Evolutionary conservation across 2,797 vertebrate species (phyloP).

Genomic region (Chanos chanos): DNA sequence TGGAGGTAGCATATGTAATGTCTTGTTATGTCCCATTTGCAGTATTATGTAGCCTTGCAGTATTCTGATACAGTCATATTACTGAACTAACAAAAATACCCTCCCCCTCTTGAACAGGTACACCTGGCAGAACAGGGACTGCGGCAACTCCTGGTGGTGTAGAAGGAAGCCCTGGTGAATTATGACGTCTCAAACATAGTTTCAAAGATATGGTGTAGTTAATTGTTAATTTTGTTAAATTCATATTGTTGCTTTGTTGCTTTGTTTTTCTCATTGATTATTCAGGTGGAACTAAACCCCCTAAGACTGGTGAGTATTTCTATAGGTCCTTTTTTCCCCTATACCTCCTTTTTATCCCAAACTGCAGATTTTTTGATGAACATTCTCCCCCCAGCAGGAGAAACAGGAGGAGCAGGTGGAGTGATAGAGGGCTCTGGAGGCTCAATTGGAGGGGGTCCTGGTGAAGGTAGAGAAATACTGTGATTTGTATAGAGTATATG

Average conservation of each 20-base stretch:
- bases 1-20: slow-evolving; percentile 27
- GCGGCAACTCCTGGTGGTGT: slow-evolving; percentile 34
- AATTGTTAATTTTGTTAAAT: background rate
- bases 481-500: background rate
- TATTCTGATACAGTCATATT: background rate
- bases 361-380: background rate
- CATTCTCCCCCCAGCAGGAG: too few relatives aligned
- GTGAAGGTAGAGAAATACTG: slow-evolving; percentile 55
- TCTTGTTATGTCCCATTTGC: too few relatives aligned
- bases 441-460: slow-evolving; percentile 46
- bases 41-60: background rate
- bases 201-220: background rate
- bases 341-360: background rate
- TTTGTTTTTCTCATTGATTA: slow-evolving; percentile 6
- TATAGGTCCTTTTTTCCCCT: background rate
- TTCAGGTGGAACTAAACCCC: slow-evolving; percentile 36
- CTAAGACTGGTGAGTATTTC: slow-evolving; percentile 30
- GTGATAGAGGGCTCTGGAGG: slow-evolving; percentile 69
- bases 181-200: background rate
- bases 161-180: slow-evolving; percentile 37
- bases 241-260: background rate
- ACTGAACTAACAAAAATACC: background rate
- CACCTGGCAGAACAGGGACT: slow-evolving; percentile 14
- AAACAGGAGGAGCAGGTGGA: slow-evolving; percentile 52
- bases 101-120: slow-evolving; percentile 6